Evolutionary conservation across 2,113 vertebrate genomes (phyloP).

Genomic region (Coptodon bakossiorum): DNA sequence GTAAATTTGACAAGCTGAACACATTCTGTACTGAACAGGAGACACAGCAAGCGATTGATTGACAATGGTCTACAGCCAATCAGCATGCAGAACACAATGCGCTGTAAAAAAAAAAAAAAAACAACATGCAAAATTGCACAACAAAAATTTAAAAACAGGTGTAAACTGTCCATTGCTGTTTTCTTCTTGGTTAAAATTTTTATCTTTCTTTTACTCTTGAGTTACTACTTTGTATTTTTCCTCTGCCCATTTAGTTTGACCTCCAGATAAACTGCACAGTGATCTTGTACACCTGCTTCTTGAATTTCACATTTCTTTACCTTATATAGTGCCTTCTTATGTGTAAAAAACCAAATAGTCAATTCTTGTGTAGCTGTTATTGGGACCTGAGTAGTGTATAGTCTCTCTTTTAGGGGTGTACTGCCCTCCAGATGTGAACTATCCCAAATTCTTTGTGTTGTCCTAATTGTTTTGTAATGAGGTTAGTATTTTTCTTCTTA

Average conservation of each 20-base stretch:
- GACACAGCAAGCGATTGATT: no score
- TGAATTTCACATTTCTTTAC: not conserved
- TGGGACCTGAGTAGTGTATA: not conserved
- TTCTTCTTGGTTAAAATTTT: no score
- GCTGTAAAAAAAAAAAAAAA: no score
- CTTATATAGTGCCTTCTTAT: not conserved
- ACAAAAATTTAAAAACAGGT: no score
- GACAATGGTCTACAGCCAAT: no score
- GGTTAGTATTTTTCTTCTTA: not conserved
- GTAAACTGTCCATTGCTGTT: no score
- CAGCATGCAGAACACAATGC: no score
- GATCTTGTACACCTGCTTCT: not conserved
- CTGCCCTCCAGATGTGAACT: not conserved
- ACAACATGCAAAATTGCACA: no score
- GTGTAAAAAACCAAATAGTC: not conserved
- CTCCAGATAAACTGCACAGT: not conserved
- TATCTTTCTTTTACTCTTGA: no score
- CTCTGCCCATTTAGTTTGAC: not conserved
- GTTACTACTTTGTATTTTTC: no score
- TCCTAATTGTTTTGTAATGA: not conserved
- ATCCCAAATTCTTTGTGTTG: not conserved
- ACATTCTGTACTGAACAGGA: no score
- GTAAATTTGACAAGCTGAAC: no score
- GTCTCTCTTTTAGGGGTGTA: not conserved
- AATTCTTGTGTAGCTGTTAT: not conserved